These are phyloP conservation scores for Sitodiplosis mosellana DNA, from an alignment of 1,140 invertebrate genomes.

Conservation along the genomic window DNA sequence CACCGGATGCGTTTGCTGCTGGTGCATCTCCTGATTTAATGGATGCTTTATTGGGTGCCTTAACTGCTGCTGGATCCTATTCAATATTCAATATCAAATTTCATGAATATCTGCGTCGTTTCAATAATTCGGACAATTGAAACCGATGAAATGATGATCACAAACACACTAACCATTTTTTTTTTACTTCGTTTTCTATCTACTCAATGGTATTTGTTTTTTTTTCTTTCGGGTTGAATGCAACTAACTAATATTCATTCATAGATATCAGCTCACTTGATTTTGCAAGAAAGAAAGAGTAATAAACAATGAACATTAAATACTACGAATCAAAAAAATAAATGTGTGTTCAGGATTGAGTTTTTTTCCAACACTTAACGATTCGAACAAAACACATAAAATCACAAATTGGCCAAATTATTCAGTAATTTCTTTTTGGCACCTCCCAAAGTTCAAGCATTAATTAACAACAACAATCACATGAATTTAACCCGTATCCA, in stretches of 20 bases:
- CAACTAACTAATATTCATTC: neutral
- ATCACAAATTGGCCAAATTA: neutral
- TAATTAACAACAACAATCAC: too few relatives aligned
- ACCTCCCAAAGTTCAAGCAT: too few relatives aligned
- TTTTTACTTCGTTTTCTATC: neutral
- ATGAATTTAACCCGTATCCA: too few relatives aligned
- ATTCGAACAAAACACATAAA: neutral
- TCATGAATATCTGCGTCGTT: neutral
- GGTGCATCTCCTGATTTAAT: too few relatives aligned
- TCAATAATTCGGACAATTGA: neutral
- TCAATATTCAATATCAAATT: neutral
- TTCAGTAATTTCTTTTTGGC: too few relatives aligned
- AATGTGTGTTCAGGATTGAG: neutral
- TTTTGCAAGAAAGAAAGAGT: neutral
- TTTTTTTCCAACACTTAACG: neutral
- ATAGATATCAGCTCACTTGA: neutral
- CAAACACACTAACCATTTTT: constrained; percentile 1
- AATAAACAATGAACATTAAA: neutral
- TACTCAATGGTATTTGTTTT: neutral
- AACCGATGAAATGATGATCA: neutral
- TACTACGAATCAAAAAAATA: neutral
- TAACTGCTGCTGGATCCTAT: neutral
- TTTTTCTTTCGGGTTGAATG: neutral
- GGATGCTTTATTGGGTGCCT: neutral
- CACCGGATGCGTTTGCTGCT: constrained; percentile 34